Conservation (phyloP, 2,888 invertebrate species). For the Drosophila melanosoma region DNA sequence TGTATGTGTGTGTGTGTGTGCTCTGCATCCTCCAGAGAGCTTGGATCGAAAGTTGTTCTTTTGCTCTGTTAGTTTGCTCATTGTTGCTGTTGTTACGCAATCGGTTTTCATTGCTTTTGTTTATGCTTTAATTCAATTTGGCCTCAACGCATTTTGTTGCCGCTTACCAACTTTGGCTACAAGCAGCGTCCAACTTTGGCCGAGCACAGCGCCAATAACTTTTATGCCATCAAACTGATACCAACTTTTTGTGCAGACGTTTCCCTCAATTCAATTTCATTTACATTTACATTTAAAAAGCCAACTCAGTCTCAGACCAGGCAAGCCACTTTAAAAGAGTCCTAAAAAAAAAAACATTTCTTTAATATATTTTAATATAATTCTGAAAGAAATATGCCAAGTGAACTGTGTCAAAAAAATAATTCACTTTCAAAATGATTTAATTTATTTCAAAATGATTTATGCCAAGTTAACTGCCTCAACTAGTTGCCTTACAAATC, state of each 20-base stretch:
- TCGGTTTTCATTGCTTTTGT: constrained; percentile 42
- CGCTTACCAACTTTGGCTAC: constrained; percentile 23
- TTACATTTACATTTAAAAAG: constrained; percentile 16
- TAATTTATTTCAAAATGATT: background rate
- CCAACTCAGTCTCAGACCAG: background rate
- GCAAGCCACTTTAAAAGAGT: background rate
- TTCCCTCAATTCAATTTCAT: background rate
- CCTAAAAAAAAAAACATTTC: background rate
- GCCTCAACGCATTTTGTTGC: constrained; percentile 31
- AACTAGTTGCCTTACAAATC: background rate
- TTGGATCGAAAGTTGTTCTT: constrained; percentile 20
- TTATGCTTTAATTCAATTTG: constrained; percentile 70
- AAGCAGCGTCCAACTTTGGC: constrained; percentile 14
- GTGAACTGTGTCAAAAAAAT: background rate
- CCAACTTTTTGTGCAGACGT: constrained; percentile 1
- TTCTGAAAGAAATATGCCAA: background rate
- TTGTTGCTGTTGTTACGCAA: constrained; percentile 41
- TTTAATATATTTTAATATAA: background rate
- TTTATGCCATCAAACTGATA: constrained; percentile 10
- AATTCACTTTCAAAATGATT: background rate
- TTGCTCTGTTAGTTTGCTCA: constrained; percentile 42
- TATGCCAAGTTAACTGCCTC: background rate
- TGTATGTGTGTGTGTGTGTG: constrained; percentile 16
- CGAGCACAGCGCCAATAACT: constrained; percentile 13
- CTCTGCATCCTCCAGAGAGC: constrained; percentile 32